Evolutionary conservation across 2,797 vertebrate species (phyloP), one percentile per base, ranked within the genome.

Genomic region (Prionace glauca): DNA sequence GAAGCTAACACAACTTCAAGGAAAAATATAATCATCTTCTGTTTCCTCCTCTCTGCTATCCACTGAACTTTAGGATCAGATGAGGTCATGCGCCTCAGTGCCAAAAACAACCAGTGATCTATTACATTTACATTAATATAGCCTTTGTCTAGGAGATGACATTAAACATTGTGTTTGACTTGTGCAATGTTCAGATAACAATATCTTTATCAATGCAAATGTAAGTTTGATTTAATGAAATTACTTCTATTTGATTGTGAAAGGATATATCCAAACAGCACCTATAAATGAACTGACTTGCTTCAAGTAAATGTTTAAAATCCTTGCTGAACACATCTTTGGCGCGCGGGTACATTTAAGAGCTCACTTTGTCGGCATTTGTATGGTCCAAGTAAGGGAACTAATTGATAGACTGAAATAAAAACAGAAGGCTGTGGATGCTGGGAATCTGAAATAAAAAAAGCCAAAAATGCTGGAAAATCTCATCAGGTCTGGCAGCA

Each of bases 61-160:
- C 93, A 77, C 16, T 77, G 69, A 77, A 95, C 69, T 77, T 77
- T 72, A 71, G 69, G 45, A 94, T 94, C 67, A 50, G 36, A 94
- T 94, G 71, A 94, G 93, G 93, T 94, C 41, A 45, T 95, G 45
- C 10, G 3, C 77, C 12, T 71, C 69, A 56, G 14, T 56, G 72
- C 41, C 93, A 95, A 77, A 77, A 56, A 71, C 36, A 93, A 95
- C 71, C 77, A 56, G 71, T 77, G 71, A 77, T 45, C 65, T 29
- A 45, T 60, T n/a, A 77, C 71, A 95, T 95, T 77, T 18, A 95
- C 93, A 95, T 56, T 74, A 95, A 77, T 95, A 77, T 95, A 26
- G 24, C 69, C 69, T 74, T 94, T 94, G 93, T 94, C 69, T 74
- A 3, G 41, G 36, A 74, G 1, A 50, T 60, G 16, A 95, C 69